A percentile compares a stretch with the other conserved stretches of the same genome.
Evolutionary conservation across 2,888 invertebrate species (phyloP).

Genomic region (Hipparchia semele): DNA sequence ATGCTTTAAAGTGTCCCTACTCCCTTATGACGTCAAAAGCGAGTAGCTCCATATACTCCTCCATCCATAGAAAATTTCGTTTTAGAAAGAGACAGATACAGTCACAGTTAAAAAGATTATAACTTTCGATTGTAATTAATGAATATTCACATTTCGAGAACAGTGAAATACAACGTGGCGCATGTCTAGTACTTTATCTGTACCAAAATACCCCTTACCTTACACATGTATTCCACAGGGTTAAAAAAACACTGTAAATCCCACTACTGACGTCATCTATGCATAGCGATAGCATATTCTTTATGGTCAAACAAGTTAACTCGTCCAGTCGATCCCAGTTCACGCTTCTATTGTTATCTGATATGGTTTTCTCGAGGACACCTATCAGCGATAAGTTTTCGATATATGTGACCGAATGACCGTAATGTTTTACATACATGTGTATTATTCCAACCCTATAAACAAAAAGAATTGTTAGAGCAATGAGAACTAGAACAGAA

Average conservation of each 20-base stretch:
- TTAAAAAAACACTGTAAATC: slow-evolving; percentile 32
- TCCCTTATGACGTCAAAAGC: too few relatives aligned
- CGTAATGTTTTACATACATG: slow-evolving; percentile 59
- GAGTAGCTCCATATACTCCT: too few relatives aligned
- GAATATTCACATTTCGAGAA: too few relatives aligned
- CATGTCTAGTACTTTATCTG: too few relatives aligned
- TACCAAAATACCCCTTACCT: slow-evolving; percentile 53
- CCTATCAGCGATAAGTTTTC: slow-evolving; percentile 58
- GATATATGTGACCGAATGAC: slow-evolving; percentile 46
- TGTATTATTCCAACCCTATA: slow-evolving; percentile 67
- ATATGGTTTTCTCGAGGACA: slow-evolving; percentile 54
- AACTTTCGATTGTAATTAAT: too few relatives aligned
- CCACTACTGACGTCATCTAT: slow-evolving; percentile 12
- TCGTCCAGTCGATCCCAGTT: slow-evolving; percentile 59
- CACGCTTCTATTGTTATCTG: slow-evolving; percentile 49
- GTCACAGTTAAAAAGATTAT: too few relatives aligned
- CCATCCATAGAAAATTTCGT: too few relatives aligned
- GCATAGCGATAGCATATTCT: slow-evolving; percentile 29
- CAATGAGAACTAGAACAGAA: background rate
- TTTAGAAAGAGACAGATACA: too few relatives aligned
- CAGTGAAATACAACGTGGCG: too few relatives aligned
- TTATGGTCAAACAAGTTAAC: slow-evolving; percentile 51
- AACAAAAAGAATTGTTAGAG: slow-evolving; percentile 29
- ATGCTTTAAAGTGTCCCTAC: too few relatives aligned
- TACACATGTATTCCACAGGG: slow-evolving; percentile 71